Conservation (phyloP, 2,113 vertebrate genomes). For the Haplotaxodon microlepis region DNA sequence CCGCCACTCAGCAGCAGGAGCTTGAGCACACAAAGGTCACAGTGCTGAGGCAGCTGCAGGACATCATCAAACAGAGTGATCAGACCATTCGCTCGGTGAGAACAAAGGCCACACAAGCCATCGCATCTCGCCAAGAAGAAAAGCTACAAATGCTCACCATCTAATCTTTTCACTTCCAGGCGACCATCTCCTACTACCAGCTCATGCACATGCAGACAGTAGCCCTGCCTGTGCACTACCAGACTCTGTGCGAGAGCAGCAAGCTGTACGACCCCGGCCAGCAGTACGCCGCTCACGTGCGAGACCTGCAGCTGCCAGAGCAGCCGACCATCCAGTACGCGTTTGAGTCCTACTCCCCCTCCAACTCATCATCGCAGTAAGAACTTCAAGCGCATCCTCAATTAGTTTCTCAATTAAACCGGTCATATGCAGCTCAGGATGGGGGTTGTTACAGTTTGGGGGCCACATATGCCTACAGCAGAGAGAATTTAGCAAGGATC, state of each 20-base stretch:
- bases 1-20: slow-evolving; percentile 88
- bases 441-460: neutral
- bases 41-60: slow-evolving; percentile 86
- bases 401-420: neutral
- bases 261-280: slow-evolving; percentile 92
- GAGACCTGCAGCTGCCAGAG: slow-evolving; percentile 79
- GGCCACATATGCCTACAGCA: neutral
- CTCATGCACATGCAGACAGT: slow-evolving; percentile 96
- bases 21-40: slow-evolving; percentile 94
- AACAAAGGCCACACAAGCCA: neutral
- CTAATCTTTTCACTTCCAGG: slow-evolving; percentile 57
- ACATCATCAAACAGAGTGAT: slow-evolving; percentile 90
- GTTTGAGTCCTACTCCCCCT: slow-evolving; percentile 80
- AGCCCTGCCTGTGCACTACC: slow-evolving; percentile 86
- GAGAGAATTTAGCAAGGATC: neutral
- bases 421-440: fast-evolving
- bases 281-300: slow-evolving; percentile 86
- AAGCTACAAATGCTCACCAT: neutral
- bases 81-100: slow-evolving; percentile 88
- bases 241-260: slow-evolving; percentile 95
- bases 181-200: slow-evolving; percentile 96
- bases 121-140: fast-evolving
- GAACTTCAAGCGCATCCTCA: neutral
- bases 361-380: slow-evolving; percentile 55
- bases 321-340: slow-evolving; percentile 78